These are phyloP conservation scores for Perodicticus potto DNA, from an alignment of 2,797 vertebrate species.

Conservation along the genomic window DNA sequence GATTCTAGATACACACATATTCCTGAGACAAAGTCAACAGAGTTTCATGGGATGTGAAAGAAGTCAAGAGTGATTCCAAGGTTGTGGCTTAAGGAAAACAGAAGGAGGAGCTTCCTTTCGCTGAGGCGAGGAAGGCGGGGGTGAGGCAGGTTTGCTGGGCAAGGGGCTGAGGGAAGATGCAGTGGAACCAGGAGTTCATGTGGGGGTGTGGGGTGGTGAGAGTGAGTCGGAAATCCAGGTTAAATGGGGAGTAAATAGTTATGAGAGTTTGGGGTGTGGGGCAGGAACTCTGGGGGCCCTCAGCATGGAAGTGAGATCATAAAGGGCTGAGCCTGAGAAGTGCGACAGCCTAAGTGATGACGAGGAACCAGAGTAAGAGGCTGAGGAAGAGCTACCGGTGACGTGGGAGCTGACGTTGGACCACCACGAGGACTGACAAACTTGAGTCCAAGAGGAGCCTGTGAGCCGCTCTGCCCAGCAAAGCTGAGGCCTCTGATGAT, in stretches of 20 bases:
- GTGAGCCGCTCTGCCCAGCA: neutral
- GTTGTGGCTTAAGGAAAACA: neutral
- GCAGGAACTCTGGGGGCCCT: neutral
- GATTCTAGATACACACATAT: neutral
- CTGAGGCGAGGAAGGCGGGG: neutral
- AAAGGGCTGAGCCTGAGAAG: neutral
- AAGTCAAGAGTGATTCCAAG: neutral
- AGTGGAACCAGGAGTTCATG: neutral
- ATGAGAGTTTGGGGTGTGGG: neutral
- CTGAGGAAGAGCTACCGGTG: neutral
- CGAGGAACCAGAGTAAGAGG: neutral
- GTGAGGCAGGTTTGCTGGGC: neutral
- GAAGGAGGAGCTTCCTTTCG: neutral
- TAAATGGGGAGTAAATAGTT: neutral
- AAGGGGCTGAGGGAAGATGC: neutral
- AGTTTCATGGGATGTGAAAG: neutral
- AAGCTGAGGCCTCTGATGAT: neutral
- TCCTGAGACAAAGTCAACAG: neutral
- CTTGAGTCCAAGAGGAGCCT: neutral
- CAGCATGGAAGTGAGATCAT: neutral
- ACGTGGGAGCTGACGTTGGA: rapidly evolving
- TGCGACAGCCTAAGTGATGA: neutral
- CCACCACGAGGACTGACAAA: neutral
- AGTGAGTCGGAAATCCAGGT: neutral
- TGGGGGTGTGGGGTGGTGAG: too few relatives aligned